Percentiles rank a stretch among this genome's conserved stretches.
Evolutionary conservation across 2,797 vertebrate species (phyloP).

Genomic region (Acanthiza pusilla): DNA sequence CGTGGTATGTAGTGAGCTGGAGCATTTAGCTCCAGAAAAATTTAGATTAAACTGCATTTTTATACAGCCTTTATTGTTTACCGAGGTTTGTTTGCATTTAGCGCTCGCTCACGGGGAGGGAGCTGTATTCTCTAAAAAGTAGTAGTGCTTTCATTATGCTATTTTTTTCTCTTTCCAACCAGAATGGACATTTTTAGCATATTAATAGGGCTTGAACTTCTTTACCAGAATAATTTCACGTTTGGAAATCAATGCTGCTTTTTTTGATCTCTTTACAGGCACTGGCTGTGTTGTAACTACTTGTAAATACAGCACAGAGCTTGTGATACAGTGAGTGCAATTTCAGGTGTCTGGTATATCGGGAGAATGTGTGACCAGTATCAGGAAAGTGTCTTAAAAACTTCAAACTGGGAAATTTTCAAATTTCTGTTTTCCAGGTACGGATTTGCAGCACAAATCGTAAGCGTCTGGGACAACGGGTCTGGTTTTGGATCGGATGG

Average conservation of each 20-base stretch:
- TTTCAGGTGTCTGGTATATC: neutral
- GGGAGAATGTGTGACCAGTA: neutral
- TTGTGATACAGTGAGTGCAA: neutral
- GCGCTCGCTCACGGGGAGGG: neutral
- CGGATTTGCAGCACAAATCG: neutral
- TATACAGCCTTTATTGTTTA: neutral
- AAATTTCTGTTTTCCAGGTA: neutral
- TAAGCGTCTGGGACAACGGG: fast-evolving
- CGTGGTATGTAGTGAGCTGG: neutral
- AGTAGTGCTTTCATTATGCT: neutral
- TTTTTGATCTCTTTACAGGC: neutral
- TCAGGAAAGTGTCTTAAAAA: neutral
- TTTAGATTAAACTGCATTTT: conserved; percentile 29
- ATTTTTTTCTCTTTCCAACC: neutral
- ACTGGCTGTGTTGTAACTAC: neutral
- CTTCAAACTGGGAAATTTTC: neutral
- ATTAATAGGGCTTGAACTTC: neutral
- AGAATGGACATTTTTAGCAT: neutral
- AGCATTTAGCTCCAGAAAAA: neutral
- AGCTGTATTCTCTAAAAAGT: neutral
- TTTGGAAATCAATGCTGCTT: neutral
- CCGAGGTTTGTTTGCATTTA: conserved; percentile 7
- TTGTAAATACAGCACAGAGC: neutral
- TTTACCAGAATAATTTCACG: neutral
- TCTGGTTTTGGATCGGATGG: neutral